Evolutionary conservation across 2,797 vertebrate species (phyloP).

Genomic region (Phylloscopus collybita): DNA sequence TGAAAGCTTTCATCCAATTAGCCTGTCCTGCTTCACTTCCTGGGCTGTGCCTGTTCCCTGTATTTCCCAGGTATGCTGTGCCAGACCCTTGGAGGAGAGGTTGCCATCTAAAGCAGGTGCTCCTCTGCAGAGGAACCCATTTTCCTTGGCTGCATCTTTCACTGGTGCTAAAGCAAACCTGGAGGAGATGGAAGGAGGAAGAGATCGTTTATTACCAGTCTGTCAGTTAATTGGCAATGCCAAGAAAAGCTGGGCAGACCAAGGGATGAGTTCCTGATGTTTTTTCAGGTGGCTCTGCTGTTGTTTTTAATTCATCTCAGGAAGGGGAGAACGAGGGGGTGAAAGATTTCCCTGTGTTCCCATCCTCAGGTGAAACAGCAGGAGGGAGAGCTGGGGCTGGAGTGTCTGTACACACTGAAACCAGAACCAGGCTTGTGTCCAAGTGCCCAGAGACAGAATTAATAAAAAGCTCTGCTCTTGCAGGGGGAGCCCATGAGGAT

Average conservation of each 20-base stretch:
- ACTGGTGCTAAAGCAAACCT: not conserved
- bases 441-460: not conserved
- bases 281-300: not conserved
- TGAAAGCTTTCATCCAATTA: conserved; percentile 15
- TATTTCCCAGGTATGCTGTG: not conserved
- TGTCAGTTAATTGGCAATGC: not conserved
- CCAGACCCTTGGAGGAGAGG: not conserved
- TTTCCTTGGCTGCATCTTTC: not conserved
- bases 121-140: not conserved
- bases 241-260: not conserved
- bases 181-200: not conserved
- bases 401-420: not conserved
- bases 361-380: not conserved
- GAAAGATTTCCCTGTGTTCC: not conserved
- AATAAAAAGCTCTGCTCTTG: not conserved
- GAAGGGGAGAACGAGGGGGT: not conserved
- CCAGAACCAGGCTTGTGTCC: fast-evolving
- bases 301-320: not conserved
- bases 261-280: not conserved
- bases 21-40: not conserved
- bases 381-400: not conserved
- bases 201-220: not conserved
- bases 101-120: not conserved
- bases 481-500: conserved; percentile 99
- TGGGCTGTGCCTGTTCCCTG: not conserved